Percentiles rank a stretch among this genome's conserved stretches.
These are phyloP conservation scores for Colistium nudipinnis DNA, from an alignment of 2,113 vertebrate species.

Conservation along the genomic window DNA sequence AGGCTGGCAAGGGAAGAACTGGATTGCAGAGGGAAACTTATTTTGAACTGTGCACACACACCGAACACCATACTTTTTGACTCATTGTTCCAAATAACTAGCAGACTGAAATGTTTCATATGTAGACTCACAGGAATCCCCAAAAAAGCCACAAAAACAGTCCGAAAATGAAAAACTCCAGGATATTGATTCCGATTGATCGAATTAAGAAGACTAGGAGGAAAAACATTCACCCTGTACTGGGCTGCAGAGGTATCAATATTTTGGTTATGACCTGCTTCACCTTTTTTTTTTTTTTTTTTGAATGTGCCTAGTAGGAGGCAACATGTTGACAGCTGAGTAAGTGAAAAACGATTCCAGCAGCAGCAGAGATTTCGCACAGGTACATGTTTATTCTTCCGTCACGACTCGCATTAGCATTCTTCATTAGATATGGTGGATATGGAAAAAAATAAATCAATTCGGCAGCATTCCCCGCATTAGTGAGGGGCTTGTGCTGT, in stretches of 20 bases:
- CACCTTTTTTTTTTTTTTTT: too few relatives aligned
- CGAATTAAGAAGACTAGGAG: constrained; percentile 58
- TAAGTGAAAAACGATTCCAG: constrained; percentile 42
- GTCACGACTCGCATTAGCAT: constrained; percentile 43
- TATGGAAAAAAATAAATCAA: constrained; percentile 72
- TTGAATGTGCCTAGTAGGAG: constrained; percentile 30
- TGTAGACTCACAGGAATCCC: constrained; percentile 10
- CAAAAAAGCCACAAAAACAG: constrained; percentile 33
- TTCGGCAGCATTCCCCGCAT: constrained; percentile 61
- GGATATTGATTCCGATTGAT: constrained; percentile 51
- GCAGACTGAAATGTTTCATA: not conserved
- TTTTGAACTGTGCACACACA: not conserved
- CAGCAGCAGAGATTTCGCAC: constrained; percentile 32
- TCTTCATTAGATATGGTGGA: constrained; percentile 66
- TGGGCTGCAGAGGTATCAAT: constrained; percentile 45
- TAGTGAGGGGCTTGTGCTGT: constrained; percentile 64
- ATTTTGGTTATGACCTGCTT: constrained; percentile 34
- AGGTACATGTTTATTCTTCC: constrained; percentile 35
- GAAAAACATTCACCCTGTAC: constrained; percentile 49
- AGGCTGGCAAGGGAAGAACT: not conserved
- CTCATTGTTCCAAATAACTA: not conserved
- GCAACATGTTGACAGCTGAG: constrained; percentile 32
- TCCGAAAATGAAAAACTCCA: constrained; percentile 59
- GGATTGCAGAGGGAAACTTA: not conserved
- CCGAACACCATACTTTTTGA: not conserved